Evolutionary conservation across 2,797 vertebrate genomes (phyloP).

Genomic region (Capromys pilorides): DNA sequence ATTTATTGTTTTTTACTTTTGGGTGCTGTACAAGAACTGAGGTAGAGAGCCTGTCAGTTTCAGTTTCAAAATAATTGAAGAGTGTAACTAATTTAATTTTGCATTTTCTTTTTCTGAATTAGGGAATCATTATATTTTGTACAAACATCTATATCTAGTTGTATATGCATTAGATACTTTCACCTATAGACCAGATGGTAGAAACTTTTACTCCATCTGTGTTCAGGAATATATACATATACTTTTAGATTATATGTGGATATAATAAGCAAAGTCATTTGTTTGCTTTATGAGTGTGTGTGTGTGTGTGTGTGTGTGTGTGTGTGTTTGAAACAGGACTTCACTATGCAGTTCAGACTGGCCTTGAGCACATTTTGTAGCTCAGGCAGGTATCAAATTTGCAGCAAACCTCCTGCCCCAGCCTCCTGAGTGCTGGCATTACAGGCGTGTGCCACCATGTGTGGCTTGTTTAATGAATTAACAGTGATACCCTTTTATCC

Average conservation of each 20-base stretch:
- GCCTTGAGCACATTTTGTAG: too few species aligned
- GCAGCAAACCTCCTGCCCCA: too few species aligned
- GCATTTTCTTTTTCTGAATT: constrained; percentile 53
- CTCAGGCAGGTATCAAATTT: too few species aligned
- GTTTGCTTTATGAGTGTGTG: too few species aligned
- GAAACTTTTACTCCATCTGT: constrained; percentile 25
- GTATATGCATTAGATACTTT: constrained; percentile 24
- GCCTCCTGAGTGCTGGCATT: too few species aligned
- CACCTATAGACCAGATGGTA: constrained; percentile 15
- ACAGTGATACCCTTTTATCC: background rate
- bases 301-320: too few species aligned
- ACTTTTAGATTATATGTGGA: background rate
- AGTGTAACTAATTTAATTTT: constrained; percentile 14
- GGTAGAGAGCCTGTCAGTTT: background rate
- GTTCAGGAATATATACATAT: background rate
- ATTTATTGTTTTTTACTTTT: constrained; percentile 6
- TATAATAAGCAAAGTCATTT: constrained; percentile 14
- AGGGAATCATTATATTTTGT: constrained; percentile 28
- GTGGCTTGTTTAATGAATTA: background rate
- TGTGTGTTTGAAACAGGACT: too few species aligned
- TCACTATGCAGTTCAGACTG: too few species aligned
- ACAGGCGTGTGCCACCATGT: too few species aligned
- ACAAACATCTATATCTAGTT: background rate
- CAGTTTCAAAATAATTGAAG: background rate
- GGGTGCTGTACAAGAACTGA: background rate